A percentile compares a stretch with the other conserved stretches of the same genome.
These are phyloP conservation scores for Gadus macrocephalus DNA, from an alignment of 2,113 vertebrate species.

Conservation along the genomic window DNA sequence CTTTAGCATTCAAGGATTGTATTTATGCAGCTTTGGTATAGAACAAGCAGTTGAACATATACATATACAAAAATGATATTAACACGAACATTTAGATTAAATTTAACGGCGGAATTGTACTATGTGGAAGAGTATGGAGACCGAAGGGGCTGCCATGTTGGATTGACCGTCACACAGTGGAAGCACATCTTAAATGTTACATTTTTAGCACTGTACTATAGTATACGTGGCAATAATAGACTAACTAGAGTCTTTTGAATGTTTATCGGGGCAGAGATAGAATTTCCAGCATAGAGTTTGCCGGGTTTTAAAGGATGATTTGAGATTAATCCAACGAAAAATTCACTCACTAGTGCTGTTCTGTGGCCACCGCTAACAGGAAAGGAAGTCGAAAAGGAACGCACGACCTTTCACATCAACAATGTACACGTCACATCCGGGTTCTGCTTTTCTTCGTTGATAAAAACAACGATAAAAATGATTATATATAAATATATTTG, in stretches of 20 bases:
- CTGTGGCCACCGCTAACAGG: conserved; percentile 66
- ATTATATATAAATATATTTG: background rate
- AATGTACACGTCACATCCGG: conserved; percentile 54
- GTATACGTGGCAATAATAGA: conserved; percentile 8
- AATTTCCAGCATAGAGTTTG: fast-evolving
- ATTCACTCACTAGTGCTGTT: conserved; percentile 71
- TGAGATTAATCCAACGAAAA: conserved; percentile 51
- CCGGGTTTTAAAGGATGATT: conserved; percentile 51
- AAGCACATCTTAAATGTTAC: background rate
- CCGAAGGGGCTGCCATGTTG: conserved; percentile 57
- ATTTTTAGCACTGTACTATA: background rate
- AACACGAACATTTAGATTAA: too few species aligned
- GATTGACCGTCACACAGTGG: conserved; percentile 1
- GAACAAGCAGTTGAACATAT: too few species aligned
- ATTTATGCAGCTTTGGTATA: background rate
- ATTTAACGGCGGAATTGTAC: too few species aligned
- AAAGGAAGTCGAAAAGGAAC: conserved; percentile 68
- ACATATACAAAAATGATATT: too few species aligned
- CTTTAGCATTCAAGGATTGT: conserved; percentile 21
- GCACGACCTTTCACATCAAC: conserved; percentile 60
- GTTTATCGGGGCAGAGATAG: fast-evolving
- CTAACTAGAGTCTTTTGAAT: fast-evolving
- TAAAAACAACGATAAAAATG: background rate
- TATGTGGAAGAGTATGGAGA: too few species aligned
- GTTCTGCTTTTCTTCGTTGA: background rate